Percentiles rank a stretch among this genome's conserved stretches.
phyloP scores from a whole-genome alignment of 2,888 invertebrate species.

The Ectemnius lituratus region DNA sequence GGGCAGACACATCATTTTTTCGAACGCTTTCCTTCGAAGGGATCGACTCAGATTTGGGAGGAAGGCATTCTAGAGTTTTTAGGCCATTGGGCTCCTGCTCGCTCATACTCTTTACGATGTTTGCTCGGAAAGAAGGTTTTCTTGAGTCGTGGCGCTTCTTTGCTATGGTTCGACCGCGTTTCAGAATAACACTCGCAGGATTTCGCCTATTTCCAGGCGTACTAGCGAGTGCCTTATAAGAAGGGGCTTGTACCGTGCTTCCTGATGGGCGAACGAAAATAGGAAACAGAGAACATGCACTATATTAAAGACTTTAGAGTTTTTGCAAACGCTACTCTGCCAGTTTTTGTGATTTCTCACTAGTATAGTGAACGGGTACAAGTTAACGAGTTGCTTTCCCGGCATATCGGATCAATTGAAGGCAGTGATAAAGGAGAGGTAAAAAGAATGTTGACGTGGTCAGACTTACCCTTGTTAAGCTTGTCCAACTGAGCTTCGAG shows the following conservation, averaged over 20 bases:
- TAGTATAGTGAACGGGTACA: no score
- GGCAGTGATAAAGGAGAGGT: no score
- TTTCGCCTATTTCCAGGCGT: slow-evolving; percentile 57
- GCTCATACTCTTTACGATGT: slow-evolving; percentile 17
- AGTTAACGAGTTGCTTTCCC: no score
- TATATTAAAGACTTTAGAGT: slow-evolving; percentile 25
- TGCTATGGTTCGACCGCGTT: slow-evolving; percentile 71
- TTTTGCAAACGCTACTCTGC: no score
- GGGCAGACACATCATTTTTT: neutral
- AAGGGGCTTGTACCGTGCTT: slow-evolving; percentile 45
- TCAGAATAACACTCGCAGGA: slow-evolving; percentile 65
- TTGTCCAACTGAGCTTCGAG: slow-evolving; percentile 90
- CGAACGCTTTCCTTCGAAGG: neutral
- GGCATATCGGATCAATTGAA: no score
- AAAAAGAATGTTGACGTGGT: neutral
- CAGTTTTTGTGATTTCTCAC: no score
- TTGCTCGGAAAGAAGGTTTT: slow-evolving; percentile 21
- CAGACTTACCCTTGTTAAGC: slow-evolving; percentile 83
- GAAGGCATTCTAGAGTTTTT: neutral
- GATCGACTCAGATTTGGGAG: neutral
- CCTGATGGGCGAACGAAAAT: slow-evolving; percentile 51
- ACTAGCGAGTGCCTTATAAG: slow-evolving; percentile 52
- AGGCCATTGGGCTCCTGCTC: slow-evolving; percentile 6
- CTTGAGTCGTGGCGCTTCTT: slow-evolving; percentile 55
- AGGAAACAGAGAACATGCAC: slow-evolving; percentile 40